phyloP scores from a whole-genome alignment of 2,797 vertebrate genomes.

The Gila robusta region DNA sequence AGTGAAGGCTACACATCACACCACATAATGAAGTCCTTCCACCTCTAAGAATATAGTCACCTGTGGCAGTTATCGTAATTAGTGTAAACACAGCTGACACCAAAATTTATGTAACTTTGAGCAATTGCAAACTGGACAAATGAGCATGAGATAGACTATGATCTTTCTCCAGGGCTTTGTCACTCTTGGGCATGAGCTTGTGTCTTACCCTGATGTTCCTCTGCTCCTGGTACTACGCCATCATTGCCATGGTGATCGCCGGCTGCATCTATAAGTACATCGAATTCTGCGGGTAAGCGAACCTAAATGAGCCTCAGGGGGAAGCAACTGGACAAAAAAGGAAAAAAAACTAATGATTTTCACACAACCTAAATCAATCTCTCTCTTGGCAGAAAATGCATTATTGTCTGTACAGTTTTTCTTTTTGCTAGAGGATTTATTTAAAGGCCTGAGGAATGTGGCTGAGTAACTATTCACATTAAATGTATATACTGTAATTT shows the following conservation, averaged over 20 bases:
- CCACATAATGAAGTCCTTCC: not conserved
- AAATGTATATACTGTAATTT: constrained; percentile 26
- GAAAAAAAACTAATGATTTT: constrained; percentile 16
- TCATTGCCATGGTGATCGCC: constrained; percentile 95
- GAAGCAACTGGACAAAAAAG: not conserved
- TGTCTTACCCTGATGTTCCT: constrained; percentile 98
- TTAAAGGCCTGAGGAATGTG: constrained; percentile 16
- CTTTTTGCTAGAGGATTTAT: constrained; percentile 7
- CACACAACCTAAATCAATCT: constrained; percentile 42
- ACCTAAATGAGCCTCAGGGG: constrained; percentile 23
- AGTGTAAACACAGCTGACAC: not conserved
- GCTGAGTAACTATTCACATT: constrained; percentile 33
- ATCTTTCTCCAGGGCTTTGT: constrained; percentile 86
- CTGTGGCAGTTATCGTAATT: not conserved
- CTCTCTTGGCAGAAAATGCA: constrained; percentile 40
- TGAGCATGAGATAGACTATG: not conserved
- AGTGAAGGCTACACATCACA: not conserved
- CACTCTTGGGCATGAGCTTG: constrained; percentile 96
- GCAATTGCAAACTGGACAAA: constrained; percentile 5
- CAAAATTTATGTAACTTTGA: not conserved
- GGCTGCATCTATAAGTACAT: constrained; percentile 99
- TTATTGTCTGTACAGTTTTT: constrained; percentile 36
- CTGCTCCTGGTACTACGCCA: constrained; percentile 98
- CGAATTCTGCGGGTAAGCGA: constrained; percentile 94
- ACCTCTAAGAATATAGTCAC: not conserved